A percentile compares a stretch with the other conserved stretches of the same genome.
Evolutionary conservation across 2,797 vertebrate genomes (phyloP).

Genomic region (Rhinogobio ventralis): DNA sequence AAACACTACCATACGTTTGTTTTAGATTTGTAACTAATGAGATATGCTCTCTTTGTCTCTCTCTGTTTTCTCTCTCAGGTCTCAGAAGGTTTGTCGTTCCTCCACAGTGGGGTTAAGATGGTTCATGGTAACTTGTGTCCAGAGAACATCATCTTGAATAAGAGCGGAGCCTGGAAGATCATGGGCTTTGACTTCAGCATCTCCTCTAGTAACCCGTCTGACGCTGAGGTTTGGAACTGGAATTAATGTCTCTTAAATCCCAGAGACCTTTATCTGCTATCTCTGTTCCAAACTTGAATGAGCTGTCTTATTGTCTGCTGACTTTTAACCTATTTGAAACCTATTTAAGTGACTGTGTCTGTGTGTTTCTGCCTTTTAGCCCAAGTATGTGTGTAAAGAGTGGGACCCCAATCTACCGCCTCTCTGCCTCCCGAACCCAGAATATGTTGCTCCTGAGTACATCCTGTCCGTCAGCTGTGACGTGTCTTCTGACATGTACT

Average conservation of each 20-base stretch:
- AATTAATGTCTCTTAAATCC: background rate
- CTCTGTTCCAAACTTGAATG: no score
- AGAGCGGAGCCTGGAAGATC: slow-evolving; percentile 98
- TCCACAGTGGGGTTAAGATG: slow-evolving; percentile 98
- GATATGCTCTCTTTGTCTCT: background rate
- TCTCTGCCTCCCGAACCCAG: slow-evolving; percentile 95
- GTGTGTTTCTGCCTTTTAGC: slow-evolving; percentile 72
- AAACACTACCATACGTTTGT: background rate
- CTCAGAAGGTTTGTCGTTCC: slow-evolving; percentile 95
- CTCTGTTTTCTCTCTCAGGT: slow-evolving; percentile 75
- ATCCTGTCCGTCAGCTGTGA: slow-evolving; percentile 99
- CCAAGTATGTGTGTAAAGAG: slow-evolving; percentile 94
- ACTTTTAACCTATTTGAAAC: background rate
- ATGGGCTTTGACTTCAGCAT: slow-evolving; percentile 99
- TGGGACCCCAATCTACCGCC: slow-evolving; percentile 97
- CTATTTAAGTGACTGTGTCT: background rate
- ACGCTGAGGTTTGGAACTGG: slow-evolving; percentile 84
- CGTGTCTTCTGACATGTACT: slow-evolving; percentile 97
- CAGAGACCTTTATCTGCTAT: background rate
- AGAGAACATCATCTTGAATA: slow-evolving; percentile 98
- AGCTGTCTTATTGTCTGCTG: background rate
- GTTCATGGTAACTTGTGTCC: slow-evolving; percentile 93
- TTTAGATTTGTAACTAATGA: background rate
- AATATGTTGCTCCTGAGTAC: slow-evolving; percentile 97
- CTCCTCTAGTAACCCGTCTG: slow-evolving; percentile 91